Evolutionary conservation across 2,888 invertebrate genomes (phyloP), one percentile per base, ranked within the genome.

Genomic region (Agriopis leucophaearia): DNA sequence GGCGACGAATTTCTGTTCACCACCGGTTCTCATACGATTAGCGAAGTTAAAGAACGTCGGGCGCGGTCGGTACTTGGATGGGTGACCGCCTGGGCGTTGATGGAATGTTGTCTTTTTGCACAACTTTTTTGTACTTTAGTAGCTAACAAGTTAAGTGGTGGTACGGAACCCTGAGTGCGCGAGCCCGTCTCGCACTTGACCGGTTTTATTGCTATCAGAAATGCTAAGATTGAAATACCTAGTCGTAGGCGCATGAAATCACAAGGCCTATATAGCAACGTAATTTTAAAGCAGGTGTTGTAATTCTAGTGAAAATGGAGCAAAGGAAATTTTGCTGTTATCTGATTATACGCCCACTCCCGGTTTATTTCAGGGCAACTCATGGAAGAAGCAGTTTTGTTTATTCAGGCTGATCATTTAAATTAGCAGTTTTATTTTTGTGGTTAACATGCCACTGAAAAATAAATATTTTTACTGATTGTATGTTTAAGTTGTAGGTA

Each of bases 311-410:
- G 38, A 56, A 51, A 68, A 60, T 60, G 59, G 52, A 59, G 54
- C 63, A 55, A 64, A 64, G 60, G 45, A 51, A 47, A 57, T 58
- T 48, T 59, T 47, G 50, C 55, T 44, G 63, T 64, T 55, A 68
- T 64, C 60, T 59, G 68, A 68, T 64, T 60, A 68, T 15, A 58
- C 62, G 58, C 63, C 67, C 40, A 60, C 64, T 51, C 45, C 16
- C 50, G 15, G 44, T 63, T 45, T 68, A 68, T 59, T 68, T 64
- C 48, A 44, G 50, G n/a, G 3, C 12, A 62, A 57, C n/a, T 38
- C 35, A 16, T 40, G 48, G 38, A 27, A 50, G 52, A 59, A 56
- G 9, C 52, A 7, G 55, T 35, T 42, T 35, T 58, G 35, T 58
- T 60, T 55, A 60, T 45, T 44, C 38, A 45, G 50, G 18, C 57